These are phyloP conservation scores for Temnothorax rugatulus DNA, from an alignment of 2,888 invertebrate species.

Conservation along the genomic window DNA sequence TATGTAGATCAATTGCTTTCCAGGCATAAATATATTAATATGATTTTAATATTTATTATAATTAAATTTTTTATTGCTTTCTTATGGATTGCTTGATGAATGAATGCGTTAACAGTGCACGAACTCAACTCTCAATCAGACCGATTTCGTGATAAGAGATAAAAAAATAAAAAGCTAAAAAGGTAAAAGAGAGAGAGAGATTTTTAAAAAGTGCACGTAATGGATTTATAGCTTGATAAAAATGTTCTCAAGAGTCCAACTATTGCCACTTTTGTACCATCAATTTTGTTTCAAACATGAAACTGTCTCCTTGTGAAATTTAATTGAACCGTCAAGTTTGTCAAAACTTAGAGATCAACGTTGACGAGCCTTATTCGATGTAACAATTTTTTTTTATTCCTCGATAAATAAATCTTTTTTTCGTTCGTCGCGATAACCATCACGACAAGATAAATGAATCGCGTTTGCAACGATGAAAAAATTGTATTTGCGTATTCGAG, in stretches of 20 bases:
- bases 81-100: background rate
- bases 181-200: background rate
- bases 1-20: background rate
- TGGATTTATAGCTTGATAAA: background rate
- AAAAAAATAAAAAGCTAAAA: too few relatives aligned
- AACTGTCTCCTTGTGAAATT: background rate
- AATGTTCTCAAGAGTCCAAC: background rate
- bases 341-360: slow-evolving; percentile 44
- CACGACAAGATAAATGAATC: slow-evolving; percentile 8
- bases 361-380: slow-evolving; percentile 47
- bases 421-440: slow-evolving; percentile 2
- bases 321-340: slow-evolving; percentile 30
- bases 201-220: background rate
- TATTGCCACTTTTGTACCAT: background rate
- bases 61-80: background rate
- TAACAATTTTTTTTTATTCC: slow-evolving; percentile 60
- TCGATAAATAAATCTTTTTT: slow-evolving; percentile 63
- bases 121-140: background rate
- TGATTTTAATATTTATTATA: slow-evolving; percentile 12
- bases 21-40: background rate
- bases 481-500: background rate
- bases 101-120: background rate
- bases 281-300: background rate
- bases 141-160: background rate
- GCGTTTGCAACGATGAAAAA: slow-evolving; percentile 13